Base-by-base conservation (phyloP, 2,797 vertebrate species). In the Percopsis omiscomaycus region DNA sequence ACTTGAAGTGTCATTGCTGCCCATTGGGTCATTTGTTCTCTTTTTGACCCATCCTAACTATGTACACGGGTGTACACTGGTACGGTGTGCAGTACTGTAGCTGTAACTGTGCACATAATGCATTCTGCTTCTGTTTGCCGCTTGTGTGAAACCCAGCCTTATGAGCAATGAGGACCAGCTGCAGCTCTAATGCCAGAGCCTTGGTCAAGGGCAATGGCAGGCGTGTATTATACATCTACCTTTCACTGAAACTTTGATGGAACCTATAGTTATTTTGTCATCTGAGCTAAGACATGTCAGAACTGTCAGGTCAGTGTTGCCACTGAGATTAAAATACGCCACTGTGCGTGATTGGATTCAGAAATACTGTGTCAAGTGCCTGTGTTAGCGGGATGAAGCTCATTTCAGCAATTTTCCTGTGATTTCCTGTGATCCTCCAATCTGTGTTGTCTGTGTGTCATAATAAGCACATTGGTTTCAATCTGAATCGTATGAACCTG, bases 391-490 rank as follows among this genome's bases (percentile, higher is more conserved):
- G 42, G 61, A 66, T 65, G 61, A 69, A 76, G 72, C 75, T 68
- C 69, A 75, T 77, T 79, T 87, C 86, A 71, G 68, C 72, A 81
- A 83, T 85, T 85, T 86, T 53, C 74, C 66, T 29, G 58, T 82
- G 85, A 89, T 91, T 89, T 84, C 22, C 77, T 71, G 75, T 75
- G 78, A 78, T 83, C 82, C 80, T 79, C 81, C 80, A 78, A 77
- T 75, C 74, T 78, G 69, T 78, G 79, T 82, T 71, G 84, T 84
- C 82, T 11, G 4, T 83, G 71, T 72, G 70, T 86, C 76, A 84
- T 84, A 86, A 88, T 88, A 83, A 78, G 80, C 85, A 79, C 84
- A 74, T 86, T 84, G 85, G 86, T 89, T 88, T 84, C 79, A 73
- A 77, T 73, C 76, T 79, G 75, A 77, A 83, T 46, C 88, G 82